Conservation (phyloP, 2,797 vertebrate species). For the Limnodromus scolopaceus region DNA sequence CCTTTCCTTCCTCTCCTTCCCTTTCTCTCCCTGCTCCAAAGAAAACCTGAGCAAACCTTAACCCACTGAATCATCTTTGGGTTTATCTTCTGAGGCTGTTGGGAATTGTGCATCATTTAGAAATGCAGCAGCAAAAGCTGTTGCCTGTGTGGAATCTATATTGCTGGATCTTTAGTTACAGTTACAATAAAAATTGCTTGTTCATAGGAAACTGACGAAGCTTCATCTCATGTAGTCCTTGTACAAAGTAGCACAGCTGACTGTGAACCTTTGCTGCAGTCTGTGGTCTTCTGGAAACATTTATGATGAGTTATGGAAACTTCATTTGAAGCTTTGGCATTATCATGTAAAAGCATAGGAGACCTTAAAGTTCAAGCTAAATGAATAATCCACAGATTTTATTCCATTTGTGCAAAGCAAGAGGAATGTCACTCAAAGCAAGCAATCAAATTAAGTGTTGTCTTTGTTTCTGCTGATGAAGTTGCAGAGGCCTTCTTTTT, state of each 20-base stretch:
- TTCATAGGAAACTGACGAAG: background rate
- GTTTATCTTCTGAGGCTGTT: background rate
- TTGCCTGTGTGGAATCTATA: background rate
- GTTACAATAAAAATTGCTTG: background rate
- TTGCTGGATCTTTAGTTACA: background rate
- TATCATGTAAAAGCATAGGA: background rate
- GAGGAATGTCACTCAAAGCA: background rate
- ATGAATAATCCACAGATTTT: background rate
- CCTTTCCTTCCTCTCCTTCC: background rate
- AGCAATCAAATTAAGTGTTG: background rate
- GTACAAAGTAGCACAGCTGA: background rate
- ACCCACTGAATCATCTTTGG: accelerated
- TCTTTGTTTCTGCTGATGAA: background rate
- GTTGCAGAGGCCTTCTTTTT: background rate
- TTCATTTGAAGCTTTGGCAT: background rate
- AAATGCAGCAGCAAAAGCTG: background rate
- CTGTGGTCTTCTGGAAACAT: background rate
- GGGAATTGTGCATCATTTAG: background rate
- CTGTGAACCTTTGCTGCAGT: background rate
- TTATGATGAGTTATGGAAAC: background rate
- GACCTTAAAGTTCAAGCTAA: background rate
- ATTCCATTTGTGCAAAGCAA: background rate
- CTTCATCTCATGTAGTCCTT: background rate
- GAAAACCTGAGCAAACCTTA: background rate
- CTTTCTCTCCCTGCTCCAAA: background rate